phyloP scores from a whole-genome alignment of 2,888 invertebrate species.

The Pomacea canaliculata region DNA sequence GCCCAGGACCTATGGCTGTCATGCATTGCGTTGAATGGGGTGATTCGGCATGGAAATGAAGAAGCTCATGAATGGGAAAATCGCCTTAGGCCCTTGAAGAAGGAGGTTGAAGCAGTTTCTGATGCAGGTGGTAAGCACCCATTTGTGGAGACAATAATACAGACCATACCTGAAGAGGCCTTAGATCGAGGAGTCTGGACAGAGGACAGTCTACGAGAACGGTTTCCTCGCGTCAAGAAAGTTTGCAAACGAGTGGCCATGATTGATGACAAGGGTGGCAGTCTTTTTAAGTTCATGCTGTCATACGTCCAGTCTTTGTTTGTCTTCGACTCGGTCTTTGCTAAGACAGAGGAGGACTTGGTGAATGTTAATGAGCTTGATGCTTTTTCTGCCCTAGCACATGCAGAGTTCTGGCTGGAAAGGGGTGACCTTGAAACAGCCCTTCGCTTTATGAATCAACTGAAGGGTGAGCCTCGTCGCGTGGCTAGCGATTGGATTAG shows the following conservation, averaged over 20 bases:
- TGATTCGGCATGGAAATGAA: slow-evolving; percentile 76
- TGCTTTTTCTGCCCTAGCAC: slow-evolving; percentile 89
- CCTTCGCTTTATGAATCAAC: slow-evolving; percentile 84
- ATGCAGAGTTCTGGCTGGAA: slow-evolving; percentile 87
- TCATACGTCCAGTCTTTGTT: slow-evolving; percentile 92
- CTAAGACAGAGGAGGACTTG: slow-evolving; percentile 66
- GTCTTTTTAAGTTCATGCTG: slow-evolving; percentile 79
- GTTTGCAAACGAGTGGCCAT: slow-evolving; percentile 87
- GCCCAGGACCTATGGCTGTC: slow-evolving; percentile 95
- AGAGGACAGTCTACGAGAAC: slow-evolving; percentile 86
- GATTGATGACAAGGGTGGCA: slow-evolving; percentile 89
- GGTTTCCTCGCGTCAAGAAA: slow-evolving; percentile 77
- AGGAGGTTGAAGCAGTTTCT: slow-evolving; percentile 58
- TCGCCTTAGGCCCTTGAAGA: slow-evolving; percentile 55
- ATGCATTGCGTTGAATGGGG: slow-evolving; percentile 86
- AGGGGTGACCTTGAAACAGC: slow-evolving; percentile 89
- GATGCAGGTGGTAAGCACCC: slow-evolving; percentile 75
- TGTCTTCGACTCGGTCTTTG: slow-evolving; percentile 72
- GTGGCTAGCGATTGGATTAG: slow-evolving; percentile 90
- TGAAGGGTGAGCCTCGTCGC: slow-evolving; percentile 88
- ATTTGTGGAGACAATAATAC: slow-evolving; percentile 82
- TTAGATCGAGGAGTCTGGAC: slow-evolving; percentile 87
- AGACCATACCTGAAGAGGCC: slow-evolving; percentile 84
- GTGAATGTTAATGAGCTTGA: slow-evolving; percentile 73
- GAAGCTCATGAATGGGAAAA: slow-evolving; percentile 54